These are phyloP conservation scores for Sebastolobus altivelis DNA, from an alignment of 2,797 vertebrate species.

Conservation along the genomic window DNA sequence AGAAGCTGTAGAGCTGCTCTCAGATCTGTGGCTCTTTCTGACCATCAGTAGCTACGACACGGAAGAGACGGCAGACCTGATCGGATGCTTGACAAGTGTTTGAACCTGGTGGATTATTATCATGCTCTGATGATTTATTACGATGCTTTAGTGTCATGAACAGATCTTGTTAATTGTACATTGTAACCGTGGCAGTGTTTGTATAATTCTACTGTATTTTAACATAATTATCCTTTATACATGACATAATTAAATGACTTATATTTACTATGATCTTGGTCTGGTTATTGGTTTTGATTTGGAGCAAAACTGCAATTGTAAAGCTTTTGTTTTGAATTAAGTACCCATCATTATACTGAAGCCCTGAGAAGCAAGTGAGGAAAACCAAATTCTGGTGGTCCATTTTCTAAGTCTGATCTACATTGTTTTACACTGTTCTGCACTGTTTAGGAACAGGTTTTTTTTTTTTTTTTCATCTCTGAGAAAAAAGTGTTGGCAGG, in stretches of 20 bases:
- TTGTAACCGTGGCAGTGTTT: constrained; percentile 53
- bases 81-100: background rate
- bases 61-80: background rate
- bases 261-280: constrained; percentile 19
- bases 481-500: too few relatives aligned
- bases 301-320: background rate
- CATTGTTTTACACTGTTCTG: too few relatives aligned
- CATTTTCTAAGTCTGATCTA: too few relatives aligned
- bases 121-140: constrained; percentile 8
- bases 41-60: background rate
- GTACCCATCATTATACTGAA: background rate
- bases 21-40: constrained; percentile 3
- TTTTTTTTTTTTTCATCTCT: too few relatives aligned
- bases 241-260: constrained; percentile 53
- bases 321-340: background rate
- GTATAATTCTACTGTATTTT: constrained; percentile 54
- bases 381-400: background rate
- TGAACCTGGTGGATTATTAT: background rate
- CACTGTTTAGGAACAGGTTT: too few relatives aligned
- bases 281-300: constrained; percentile 6
- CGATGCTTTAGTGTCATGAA: constrained; percentile 22
- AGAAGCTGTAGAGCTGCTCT: background rate
- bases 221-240: constrained; percentile 24
- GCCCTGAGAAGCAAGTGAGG: too few relatives aligned
- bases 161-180: constrained; percentile 38